Conservation (phyloP, 2,797 vertebrate species). For the Mastacembelus armatus region DNA sequence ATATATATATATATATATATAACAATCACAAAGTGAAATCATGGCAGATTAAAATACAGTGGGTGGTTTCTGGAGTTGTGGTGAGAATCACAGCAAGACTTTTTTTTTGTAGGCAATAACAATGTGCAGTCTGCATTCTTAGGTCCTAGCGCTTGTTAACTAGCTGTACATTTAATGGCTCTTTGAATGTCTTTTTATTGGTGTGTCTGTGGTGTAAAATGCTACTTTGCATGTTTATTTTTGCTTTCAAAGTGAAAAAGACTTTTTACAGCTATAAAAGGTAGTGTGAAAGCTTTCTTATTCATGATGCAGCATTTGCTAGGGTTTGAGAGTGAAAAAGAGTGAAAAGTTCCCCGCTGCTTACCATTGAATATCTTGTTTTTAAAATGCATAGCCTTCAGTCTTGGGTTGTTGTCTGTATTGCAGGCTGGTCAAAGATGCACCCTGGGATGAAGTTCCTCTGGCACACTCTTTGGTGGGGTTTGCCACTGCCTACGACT, state of each 20-base stretch:
- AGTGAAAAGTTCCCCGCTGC: slow-evolving; percentile 23
- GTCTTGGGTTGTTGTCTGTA: slow-evolving; percentile 24
- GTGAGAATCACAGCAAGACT: no score
- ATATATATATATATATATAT: no score
- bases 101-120: neutral
- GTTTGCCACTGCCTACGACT: slow-evolving; percentile 97
- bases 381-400: slow-evolving; percentile 9
- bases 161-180: slow-evolving; percentile 32
- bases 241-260: slow-evolving; percentile 30
- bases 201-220: slow-evolving; percentile 39
- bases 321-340: slow-evolving; percentile 20
- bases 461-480: slow-evolving; percentile 96
- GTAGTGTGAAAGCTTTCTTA: slow-evolving; percentile 13
- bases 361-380: neutral
- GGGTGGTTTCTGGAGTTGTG: no score
- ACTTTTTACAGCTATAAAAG: slow-evolving; percentile 40
- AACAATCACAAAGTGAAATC: no score
- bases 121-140: slow-evolving; percentile 55
- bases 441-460: slow-evolving; percentile 98
- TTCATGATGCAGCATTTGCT: slow-evolving; percentile 17
- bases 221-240: slow-evolving; percentile 45
- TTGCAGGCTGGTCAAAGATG: slow-evolving; percentile 95
- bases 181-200: slow-evolving; percentile 37
- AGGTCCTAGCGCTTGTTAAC: slow-evolving; percentile 13
- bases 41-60: no score